Percentiles rank a stretch among this genome's conserved stretches.
phyloP scores from a whole-genome alignment of 1,140 invertebrate genomes.

The Melitaea cinxia region DNA sequence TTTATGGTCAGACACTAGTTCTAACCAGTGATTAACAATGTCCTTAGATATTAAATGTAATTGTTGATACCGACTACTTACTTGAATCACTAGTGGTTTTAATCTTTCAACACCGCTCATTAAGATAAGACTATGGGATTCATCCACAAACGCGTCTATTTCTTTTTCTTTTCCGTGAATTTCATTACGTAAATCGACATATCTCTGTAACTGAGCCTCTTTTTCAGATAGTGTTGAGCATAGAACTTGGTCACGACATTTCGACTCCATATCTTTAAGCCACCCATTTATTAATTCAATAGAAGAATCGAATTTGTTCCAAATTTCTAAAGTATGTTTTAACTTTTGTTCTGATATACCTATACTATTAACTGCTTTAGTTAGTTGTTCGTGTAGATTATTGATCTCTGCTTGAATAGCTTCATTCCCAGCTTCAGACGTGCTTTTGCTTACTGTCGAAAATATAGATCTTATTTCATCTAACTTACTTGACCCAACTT shows the following conservation, averaged over 20 bases:
- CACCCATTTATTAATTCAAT: conserved; percentile 91
- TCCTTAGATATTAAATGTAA: conserved; percentile 93
- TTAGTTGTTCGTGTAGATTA: conserved; percentile 85
- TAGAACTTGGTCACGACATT: conserved; percentile 92
- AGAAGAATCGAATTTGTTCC: conserved; percentile 93
- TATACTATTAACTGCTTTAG: conserved; percentile 86
- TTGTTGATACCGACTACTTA: conserved; percentile 94
- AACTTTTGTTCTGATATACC: conserved; percentile 86
- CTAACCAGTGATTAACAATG: conserved; percentile 92
- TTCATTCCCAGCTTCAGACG: conserved; percentile 89
- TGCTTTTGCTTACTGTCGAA: conserved; percentile 88
- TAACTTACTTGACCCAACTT: conserved; percentile 87
- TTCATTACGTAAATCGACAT: conserved; percentile 88
- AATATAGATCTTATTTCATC: conserved; percentile 86
- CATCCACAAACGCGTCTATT: conserved; percentile 94
- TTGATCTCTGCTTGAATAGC: conserved; percentile 88
- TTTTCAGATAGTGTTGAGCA: conserved; percentile 92
- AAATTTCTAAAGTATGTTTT: conserved; percentile 88
- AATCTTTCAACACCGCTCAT: conserved; percentile 92
- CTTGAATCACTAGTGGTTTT: conserved; percentile 93
- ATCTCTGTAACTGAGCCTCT: conserved; percentile 87
- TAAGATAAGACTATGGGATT: conserved; percentile 93
- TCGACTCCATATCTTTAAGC: conserved; percentile 91
- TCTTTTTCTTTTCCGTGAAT: conserved; percentile 89
- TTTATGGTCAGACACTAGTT: conserved; percentile 92